phyloP scores from a whole-genome alignment of 1,140 invertebrate species.

The Aplysia californica region DNA sequence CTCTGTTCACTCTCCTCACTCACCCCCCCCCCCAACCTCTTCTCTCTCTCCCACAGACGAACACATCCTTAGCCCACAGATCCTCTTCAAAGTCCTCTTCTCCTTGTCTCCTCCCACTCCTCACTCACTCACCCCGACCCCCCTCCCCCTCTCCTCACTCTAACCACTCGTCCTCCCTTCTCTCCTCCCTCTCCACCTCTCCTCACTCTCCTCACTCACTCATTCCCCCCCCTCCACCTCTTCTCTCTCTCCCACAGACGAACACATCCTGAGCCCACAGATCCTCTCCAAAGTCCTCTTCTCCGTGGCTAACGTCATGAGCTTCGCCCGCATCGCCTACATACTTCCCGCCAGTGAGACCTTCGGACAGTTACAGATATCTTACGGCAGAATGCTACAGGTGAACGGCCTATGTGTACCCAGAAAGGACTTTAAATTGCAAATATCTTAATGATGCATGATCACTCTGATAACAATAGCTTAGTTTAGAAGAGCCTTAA shows the following conservation, averaged over 20 bases:
- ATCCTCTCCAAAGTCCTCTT: slow-evolving; percentile 47
- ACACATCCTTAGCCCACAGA: slow-evolving; percentile 37
- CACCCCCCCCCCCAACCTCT: background rate
- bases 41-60: slow-evolving; percentile 21
- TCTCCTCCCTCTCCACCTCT: background rate
- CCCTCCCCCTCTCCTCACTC: background rate
- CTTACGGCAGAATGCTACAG: slow-evolving; percentile 86
- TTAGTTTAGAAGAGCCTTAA: no score
- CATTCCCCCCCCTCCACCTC: background rate
- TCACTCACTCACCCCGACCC: background rate
- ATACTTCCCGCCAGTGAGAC: slow-evolving; percentile 53
- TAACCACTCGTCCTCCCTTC: background rate
- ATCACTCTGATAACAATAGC: no score
- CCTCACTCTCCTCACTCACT: background rate
- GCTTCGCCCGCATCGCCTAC: slow-evolving; percentile 51
- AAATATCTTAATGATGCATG: no score
- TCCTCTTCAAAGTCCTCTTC: slow-evolving; percentile 45
- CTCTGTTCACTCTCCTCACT: background rate
- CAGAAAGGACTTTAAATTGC: no score
- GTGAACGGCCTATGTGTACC: background rate
- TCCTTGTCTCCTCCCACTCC: slow-evolving; percentile 41
- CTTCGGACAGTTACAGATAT: slow-evolving; percentile 76
- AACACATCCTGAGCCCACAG: slow-evolving; percentile 37
- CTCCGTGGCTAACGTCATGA: slow-evolving; percentile 52
- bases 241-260: slow-evolving; percentile 15